Evolutionary conservation across 2,797 vertebrate genomes (phyloP), one percentile per base, ranked within the genome.

Genomic region (Tadarida brasiliensis): DNA sequence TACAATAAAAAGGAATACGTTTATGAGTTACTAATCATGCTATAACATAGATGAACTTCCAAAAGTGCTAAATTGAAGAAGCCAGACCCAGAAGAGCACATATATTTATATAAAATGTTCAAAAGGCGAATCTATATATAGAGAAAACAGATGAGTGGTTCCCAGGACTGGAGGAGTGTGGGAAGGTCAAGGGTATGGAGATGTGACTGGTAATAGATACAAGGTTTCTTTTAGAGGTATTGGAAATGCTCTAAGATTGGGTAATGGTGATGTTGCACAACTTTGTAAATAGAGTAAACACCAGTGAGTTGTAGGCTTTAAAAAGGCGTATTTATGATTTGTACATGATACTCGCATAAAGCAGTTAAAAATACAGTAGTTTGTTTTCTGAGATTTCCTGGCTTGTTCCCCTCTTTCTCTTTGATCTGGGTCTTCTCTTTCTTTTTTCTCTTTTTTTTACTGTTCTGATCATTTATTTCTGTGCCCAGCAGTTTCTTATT

Each of bases 311-410:
- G 33, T 56, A 15, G n/a, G 4, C n/a, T 44, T 87, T 67, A 67
- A 88, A 65, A 88, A 74, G n/a, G 11, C 11, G 3, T 67, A 71
- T 20, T 65, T 83, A 17, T 82, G 30, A 3, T 65, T 28, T 22
- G 2, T 89, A 68, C 61, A 47, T 78, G 35, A 71, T 10, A 54
- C 61, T 67, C 22, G 87, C 10, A 59, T 78, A 68, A 78, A 90
- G 16, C 51, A 70, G 4, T 90, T 90, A 57, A 33, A 92, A 93
- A 83, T 63, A 30, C 0, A 10, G 11, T 33, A 49, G 22, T n/a
- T 92, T 80, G 16, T 63, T 86, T 94, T 77, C 28, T 57, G 49
- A 93, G 59, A 86, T 83, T 95, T 92, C 44, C 26, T 51, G 15
- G 16, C 10, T 51, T 63, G 16, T 35, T 51, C 5, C 5, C 11